These are phyloP conservation scores for Spatulosminthurus flaviceps DNA, from an alignment of 2,888 invertebrate species.

Conservation along the genomic window DNA sequence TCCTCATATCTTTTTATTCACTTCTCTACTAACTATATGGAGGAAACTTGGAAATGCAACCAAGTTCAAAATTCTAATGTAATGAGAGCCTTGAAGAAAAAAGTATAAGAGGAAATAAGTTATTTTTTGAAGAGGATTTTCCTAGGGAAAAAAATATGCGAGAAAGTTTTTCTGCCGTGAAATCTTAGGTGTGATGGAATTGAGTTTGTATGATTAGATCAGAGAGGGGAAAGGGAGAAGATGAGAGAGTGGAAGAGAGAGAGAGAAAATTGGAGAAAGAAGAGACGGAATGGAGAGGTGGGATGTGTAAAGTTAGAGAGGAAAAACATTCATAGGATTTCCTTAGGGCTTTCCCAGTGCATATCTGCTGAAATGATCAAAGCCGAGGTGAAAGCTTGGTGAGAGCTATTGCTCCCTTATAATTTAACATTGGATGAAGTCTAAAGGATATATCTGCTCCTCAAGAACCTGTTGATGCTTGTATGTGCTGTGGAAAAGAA, in stretches of 20 bases:
- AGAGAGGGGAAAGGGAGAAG: not conserved
- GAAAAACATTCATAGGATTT: not conserved
- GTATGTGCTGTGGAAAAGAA: not conserved
- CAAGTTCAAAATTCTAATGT: too few relatives aligned
- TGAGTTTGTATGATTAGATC: slow-evolving; percentile 14
- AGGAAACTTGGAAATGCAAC: too few relatives aligned
- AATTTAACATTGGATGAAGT: not conserved
- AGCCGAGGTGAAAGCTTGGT: slow-evolving; percentile 12
- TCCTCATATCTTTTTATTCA: too few relatives aligned
- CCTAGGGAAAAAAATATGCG: not conserved
- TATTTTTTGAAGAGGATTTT: not conserved
- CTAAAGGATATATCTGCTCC: not conserved
- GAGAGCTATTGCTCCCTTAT: not conserved
- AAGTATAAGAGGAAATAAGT: not conserved
- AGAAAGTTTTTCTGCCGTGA: not conserved
- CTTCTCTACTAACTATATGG: too few relatives aligned
- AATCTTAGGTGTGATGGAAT: slow-evolving; percentile 12
- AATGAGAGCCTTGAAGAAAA: too few relatives aligned
- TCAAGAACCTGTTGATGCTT: slow-evolving; percentile 11
- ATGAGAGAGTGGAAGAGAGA: too few relatives aligned
- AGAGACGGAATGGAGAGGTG: not conserved
- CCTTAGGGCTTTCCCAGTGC: not conserved
- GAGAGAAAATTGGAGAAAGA: too few relatives aligned
- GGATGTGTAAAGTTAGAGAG: not conserved
- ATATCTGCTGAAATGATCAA: slow-evolving; percentile 3